Conservation (phyloP, 2,113 vertebrate genomes). For the Mesitornis unicolor region DNA sequence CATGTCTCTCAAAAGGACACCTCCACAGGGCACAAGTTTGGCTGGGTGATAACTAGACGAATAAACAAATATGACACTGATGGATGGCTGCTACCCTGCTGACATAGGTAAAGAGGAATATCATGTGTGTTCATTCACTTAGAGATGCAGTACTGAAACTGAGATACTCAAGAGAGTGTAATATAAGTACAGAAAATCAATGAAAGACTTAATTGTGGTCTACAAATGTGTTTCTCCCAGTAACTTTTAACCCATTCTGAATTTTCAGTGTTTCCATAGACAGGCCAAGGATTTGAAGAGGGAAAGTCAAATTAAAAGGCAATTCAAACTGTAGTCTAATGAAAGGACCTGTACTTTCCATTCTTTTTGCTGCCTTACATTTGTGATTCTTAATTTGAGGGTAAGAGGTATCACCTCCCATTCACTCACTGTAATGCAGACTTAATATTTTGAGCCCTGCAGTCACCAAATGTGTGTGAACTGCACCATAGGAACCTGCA, state of each 20-base stretch:
- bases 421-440: not conserved
- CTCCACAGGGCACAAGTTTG: not conserved
- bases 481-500: no score
- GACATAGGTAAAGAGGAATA: not conserved
- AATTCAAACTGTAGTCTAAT: not conserved
- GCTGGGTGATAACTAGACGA: not conserved
- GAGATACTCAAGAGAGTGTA: not conserved
- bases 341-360: not conserved
- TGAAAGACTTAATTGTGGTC: not conserved
- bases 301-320: not conserved
- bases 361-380: not conserved
- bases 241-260: not conserved
- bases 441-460: not conserved
- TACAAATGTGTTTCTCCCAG: not conserved
- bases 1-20: not conserved
- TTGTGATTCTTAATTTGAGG: not conserved
- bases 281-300: not conserved
- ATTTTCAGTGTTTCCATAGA: not conserved
- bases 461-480: fast-evolving
- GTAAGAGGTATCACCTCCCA: not conserved
- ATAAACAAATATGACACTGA: not conserved
- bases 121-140: not conserved
- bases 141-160: not conserved
- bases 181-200: not conserved
- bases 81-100: not conserved